Evolutionary conservation across 2,888 invertebrate genomes (phyloP).

Genomic region (Eilema caniola): DNA sequence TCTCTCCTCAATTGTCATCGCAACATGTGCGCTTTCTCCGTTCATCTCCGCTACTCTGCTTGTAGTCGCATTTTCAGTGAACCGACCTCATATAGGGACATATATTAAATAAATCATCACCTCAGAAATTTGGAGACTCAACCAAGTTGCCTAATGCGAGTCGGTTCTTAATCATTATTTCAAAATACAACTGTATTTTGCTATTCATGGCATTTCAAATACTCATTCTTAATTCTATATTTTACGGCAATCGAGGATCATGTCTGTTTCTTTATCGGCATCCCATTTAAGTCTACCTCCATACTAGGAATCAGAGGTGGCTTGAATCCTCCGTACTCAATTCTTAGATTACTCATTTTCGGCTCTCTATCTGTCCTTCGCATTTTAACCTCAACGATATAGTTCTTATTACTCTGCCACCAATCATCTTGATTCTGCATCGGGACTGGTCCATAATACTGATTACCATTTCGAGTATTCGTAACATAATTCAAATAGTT

Average conservation of each 20-base stretch:
- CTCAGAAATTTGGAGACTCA: background rate
- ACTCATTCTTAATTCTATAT: background rate
- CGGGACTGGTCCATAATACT: slow-evolving; percentile 59
- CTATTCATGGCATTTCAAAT: slow-evolving; percentile 20
- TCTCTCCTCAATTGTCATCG: background rate
- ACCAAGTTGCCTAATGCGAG: background rate
- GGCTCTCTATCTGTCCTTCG: slow-evolving; percentile 87
- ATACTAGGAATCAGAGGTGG: slow-evolving; percentile 93
- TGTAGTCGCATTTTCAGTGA: background rate
- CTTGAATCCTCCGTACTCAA: slow-evolving; percentile 94
- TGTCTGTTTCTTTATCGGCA: slow-evolving; percentile 83
- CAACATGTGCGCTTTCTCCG: background rate
- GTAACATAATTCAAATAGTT: slow-evolving; percentile 63
- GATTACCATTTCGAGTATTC: slow-evolving; percentile 57
- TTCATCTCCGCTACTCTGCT: background rate
- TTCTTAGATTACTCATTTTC: slow-evolving; percentile 83
- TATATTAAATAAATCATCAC: background rate
- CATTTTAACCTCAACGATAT: slow-evolving; percentile 76
- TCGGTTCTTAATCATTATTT: background rate
- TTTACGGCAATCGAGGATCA: slow-evolving; percentile 19
- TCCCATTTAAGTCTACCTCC: slow-evolving; percentile 92
- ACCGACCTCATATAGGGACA: background rate
- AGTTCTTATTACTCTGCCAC: slow-evolving; percentile 50
- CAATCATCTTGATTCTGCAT: slow-evolving; percentile 37
- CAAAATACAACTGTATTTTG: slow-evolving; percentile 10